These are phyloP conservation scores for Bombylius discolor DNA, from an alignment of 2,888 invertebrate species.

Conservation along the genomic window DNA sequence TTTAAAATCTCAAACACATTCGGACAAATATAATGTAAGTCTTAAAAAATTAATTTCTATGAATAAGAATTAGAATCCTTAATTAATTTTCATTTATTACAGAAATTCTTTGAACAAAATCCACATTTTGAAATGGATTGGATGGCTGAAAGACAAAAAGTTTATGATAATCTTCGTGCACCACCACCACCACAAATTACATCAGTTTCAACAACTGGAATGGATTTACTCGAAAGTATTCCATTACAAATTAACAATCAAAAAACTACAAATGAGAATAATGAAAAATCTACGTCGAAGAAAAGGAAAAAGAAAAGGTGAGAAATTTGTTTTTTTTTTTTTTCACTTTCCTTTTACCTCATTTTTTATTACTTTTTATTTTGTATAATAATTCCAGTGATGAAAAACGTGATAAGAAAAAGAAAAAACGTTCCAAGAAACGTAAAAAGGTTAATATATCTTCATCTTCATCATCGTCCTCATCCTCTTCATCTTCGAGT, in stretches of 20 bases:
- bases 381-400: slow-evolving; percentile 14
- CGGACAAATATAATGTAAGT: slow-evolving; percentile 68
- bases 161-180: slow-evolving; percentile 43
- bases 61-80: background rate
- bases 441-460: slow-evolving; percentile 28
- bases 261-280: slow-evolving; percentile 25
- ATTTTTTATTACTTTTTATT: background rate
- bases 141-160: slow-evolving; percentile 67
- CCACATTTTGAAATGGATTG: slow-evolving; percentile 81
- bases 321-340: background rate
- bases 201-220: slow-evolving; percentile 20
- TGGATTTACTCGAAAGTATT: slow-evolving; percentile 16
- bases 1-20: slow-evolving; percentile 65
- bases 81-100: slow-evolving; percentile 13
- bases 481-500: slow-evolving; percentile 21
- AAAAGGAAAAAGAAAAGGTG: slow-evolving; percentile 47
- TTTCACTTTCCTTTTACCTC: no score
- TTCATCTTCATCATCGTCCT: slow-evolving; percentile 19
- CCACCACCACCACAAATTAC: slow-evolving; percentile 23
- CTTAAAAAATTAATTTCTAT: slow-evolving; percentile 1
- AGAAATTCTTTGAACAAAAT: slow-evolving; percentile 73
- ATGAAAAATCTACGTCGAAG: slow-evolving; percentile 37
- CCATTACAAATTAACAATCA: slow-evolving; percentile 14
- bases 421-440: slow-evolving; percentile 39
- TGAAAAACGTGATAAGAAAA: slow-evolving; percentile 39